Conservation (phyloP, 2,113 vertebrate genomes). For the Pao palembangensis region DNA sequence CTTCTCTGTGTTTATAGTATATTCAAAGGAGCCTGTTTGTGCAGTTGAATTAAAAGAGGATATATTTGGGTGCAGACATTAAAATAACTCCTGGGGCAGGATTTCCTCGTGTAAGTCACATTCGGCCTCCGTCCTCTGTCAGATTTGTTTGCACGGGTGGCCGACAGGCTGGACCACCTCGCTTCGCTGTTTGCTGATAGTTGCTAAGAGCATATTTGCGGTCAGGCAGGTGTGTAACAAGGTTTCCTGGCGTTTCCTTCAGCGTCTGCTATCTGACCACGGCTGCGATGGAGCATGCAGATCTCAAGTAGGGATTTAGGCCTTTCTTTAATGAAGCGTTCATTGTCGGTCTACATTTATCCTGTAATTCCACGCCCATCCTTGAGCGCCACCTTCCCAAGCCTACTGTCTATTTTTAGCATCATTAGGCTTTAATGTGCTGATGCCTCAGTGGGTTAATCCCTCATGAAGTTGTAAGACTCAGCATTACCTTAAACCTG, state of each 20-base stretch:
- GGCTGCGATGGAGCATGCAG: background rate
- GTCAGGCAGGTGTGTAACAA: conserved; percentile 37
- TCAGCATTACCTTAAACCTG: conserved; percentile 6
- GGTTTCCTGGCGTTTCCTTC: conserved; percentile 21
- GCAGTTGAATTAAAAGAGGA: conserved; percentile 32
- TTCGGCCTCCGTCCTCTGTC: conserved; percentile 9
- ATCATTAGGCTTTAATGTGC: conserved; percentile 12
- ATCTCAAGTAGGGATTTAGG: background rate
- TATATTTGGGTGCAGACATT: conserved; percentile 8
- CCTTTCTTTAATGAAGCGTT: conserved; percentile 8
- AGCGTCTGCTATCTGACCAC: conserved; percentile 14
- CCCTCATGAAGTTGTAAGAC: background rate
- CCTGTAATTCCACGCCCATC: conserved; percentile 3
- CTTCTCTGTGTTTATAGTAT: conserved; percentile 3
- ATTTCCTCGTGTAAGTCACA: conserved; percentile 11
- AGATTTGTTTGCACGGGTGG: conserved; percentile 4
- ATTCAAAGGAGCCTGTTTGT: background rate
- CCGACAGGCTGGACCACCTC: conserved; percentile 22
- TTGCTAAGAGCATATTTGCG: conserved; percentile 22
- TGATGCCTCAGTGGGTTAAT: conserved; percentile 26
- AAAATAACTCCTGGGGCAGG: conserved; percentile 4
- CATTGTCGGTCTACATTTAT: background rate
- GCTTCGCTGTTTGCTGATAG: conserved; percentile 17
- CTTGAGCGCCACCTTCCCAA: conserved; percentile 1
- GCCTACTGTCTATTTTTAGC: conserved; percentile 18